These are phyloP conservation scores for Abramis brama DNA, from an alignment of 2,113 vertebrate genomes.

Conservation along the genomic window DNA sequence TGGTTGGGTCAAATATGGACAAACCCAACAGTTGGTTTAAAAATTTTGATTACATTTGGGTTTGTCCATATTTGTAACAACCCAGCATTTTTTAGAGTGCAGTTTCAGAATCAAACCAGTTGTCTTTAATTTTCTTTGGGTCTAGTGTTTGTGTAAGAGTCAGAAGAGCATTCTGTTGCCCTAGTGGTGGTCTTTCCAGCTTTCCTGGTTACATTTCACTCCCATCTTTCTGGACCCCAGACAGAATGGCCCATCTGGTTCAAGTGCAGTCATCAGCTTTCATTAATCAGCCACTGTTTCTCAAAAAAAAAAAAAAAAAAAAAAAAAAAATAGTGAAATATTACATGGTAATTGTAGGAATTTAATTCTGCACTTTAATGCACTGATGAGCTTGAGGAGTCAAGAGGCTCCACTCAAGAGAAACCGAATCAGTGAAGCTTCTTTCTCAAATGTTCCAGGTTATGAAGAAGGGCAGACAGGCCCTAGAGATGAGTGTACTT, in stretches of 20 bases:
- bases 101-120: background rate
- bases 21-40: too few species aligned
- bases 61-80: too few species aligned
- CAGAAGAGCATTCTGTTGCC: background rate
- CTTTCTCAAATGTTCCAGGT: constrained; percentile 14
- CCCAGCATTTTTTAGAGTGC: too few species aligned
- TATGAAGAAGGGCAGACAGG: background rate
- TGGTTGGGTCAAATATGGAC: too few species aligned
- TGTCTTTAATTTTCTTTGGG: background rate
- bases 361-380: constrained; percentile 32
- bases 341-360: constrained; percentile 8
- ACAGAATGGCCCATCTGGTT: background rate
- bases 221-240: background rate
- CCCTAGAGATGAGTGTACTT: constrained; percentile 12
- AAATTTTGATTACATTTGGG: too few species aligned
- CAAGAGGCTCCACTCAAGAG: constrained; percentile 15
- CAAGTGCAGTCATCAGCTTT: background rate
- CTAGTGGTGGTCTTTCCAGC: background rate
- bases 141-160: constrained; percentile 2
- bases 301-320: background rate
- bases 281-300: constrained; percentile 15
- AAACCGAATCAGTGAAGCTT: constrained; percentile 9
- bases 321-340: background rate
- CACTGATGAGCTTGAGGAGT: constrained; percentile 19
- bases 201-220: background rate